Conservation (phyloP, 2,113 vertebrate genomes). For the Benitochromis conjunctus region DNA sequence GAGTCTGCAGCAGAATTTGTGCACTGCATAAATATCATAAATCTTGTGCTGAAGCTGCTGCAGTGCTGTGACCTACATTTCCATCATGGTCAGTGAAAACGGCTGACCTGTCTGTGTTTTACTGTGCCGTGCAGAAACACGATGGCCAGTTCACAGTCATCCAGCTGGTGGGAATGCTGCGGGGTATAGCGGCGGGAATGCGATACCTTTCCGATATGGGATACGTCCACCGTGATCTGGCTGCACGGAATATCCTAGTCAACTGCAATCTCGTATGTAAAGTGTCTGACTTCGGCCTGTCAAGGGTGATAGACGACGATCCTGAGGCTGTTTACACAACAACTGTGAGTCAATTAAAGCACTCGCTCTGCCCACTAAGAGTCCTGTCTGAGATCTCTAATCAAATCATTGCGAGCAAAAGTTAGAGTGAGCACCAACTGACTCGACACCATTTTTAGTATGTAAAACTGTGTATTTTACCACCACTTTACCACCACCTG, state of each 20-base stretch:
- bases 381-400: conserved; percentile 32
- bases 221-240: conserved; percentile 97
- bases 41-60: conserved; percentile 42
- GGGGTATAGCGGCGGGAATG: conserved; percentile 97
- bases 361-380: not conserved
- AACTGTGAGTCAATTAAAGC: conserved; percentile 83
- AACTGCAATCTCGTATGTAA: conserved; percentile 99
- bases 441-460: not conserved
- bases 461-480: not conserved
- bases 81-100: conserved; percentile 44
- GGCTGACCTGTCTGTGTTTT: conserved; percentile 34
- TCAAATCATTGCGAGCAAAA: conserved; percentile 13
- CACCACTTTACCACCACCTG: no score
- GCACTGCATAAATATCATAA: conserved; percentile 43
- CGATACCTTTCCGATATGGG: conserved; percentile 97
- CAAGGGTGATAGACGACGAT: conserved; percentile 96
- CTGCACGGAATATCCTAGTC: conserved; percentile 96
- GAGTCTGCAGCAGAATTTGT: conserved; percentile 25
- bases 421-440: not conserved
- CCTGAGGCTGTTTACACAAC: conserved; percentile 98
- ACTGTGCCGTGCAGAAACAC: conserved; percentile 80
- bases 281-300: conserved; percentile 98
- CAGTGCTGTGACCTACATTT: conserved; percentile 51
- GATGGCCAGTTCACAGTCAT: conserved; percentile 98
- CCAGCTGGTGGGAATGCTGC: conserved; percentile 96